A percentile compares a stretch with the other conserved stretches of the same genome.
phyloP scores from a whole-genome alignment of 2,797 vertebrate genomes.

The Neosilurus mollespiculum region DNA sequence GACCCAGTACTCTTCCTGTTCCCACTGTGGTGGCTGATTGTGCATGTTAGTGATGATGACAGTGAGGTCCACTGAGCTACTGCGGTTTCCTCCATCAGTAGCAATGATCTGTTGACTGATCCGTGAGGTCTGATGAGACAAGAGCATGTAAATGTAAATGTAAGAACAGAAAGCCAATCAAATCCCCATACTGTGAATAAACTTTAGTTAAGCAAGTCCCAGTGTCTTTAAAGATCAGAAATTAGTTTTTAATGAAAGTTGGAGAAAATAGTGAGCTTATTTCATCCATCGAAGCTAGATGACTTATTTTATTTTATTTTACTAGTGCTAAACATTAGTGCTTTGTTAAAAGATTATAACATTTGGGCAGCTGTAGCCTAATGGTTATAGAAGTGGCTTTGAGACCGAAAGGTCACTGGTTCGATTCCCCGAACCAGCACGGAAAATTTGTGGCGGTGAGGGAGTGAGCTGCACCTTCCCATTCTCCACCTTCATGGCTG shows the following conservation, averaged over 20 bases:
- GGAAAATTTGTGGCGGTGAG: too few species aligned
- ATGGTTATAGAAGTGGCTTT: too few species aligned
- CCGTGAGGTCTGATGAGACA: slow-evolving; percentile 66
- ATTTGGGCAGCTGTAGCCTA: not conserved
- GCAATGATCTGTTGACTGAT: slow-evolving; percentile 79
- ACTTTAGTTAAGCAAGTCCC: not conserved
- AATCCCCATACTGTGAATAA: not conserved
- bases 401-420: too few species aligned
- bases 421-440: too few species aligned
- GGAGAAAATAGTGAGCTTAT: not conserved
- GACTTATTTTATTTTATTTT: not conserved
- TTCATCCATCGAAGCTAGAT: slow-evolving; percentile 3
- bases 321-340: slow-evolving; percentile 22
- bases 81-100: slow-evolving; percentile 83
- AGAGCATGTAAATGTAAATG: not conserved
- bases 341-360: slow-evolving; percentile 50
- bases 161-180: slow-evolving; percentile 17
- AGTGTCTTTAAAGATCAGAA: not conserved
- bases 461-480: too few species aligned
- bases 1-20: slow-evolving; percentile 79
- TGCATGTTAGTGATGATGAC: slow-evolving; percentile 82
- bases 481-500: too few species aligned
- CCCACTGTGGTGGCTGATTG: slow-evolving; percentile 85
- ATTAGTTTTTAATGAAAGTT: slow-evolving; percentile 19
- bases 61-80: slow-evolving; percentile 80